phyloP scores from a whole-genome alignment of 2,888 invertebrate species.

The Dichetophora obliterata region DNA sequence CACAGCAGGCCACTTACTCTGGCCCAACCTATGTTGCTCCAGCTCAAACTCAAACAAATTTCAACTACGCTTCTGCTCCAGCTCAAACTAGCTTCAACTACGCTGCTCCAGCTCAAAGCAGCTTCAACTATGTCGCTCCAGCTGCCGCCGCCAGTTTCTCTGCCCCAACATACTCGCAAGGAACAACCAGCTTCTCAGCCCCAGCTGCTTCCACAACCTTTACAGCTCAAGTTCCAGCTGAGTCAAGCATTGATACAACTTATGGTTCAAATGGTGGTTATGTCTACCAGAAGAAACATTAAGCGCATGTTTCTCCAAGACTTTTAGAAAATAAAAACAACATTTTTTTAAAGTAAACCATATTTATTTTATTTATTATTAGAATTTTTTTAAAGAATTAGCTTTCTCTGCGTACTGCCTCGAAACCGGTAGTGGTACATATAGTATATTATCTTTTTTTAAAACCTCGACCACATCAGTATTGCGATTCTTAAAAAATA shows the following conservation, averaged over 20 bases:
- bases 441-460: conserved; percentile 39
- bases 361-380: conserved; percentile 37
- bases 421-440: conserved; percentile 50
- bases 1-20: no score
- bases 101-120: background rate
- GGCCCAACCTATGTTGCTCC: no score
- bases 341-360: no score
- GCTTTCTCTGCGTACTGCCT: conserved; percentile 9
- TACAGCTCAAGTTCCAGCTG: conserved; percentile 7
- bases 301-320: background rate
- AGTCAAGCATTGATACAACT: conserved; percentile 53
- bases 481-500: conserved; percentile 51
- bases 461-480: background rate
- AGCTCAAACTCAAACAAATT: background rate
- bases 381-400: conserved; percentile 31
- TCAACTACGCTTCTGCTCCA: background rate
- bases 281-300: conserved; percentile 55
- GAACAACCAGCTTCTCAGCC: conserved; percentile 39
- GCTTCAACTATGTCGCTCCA: background rate
- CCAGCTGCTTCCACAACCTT: no score
- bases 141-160: conserved; percentile 36
- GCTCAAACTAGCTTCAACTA: background rate
- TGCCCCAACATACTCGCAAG: conserved; percentile 40
- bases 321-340: no score
- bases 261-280: conserved; percentile 66